These are phyloP conservation scores for Indicator indicator DNA, from an alignment of 2,113 vertebrate species.

Conservation along the genomic window DNA sequence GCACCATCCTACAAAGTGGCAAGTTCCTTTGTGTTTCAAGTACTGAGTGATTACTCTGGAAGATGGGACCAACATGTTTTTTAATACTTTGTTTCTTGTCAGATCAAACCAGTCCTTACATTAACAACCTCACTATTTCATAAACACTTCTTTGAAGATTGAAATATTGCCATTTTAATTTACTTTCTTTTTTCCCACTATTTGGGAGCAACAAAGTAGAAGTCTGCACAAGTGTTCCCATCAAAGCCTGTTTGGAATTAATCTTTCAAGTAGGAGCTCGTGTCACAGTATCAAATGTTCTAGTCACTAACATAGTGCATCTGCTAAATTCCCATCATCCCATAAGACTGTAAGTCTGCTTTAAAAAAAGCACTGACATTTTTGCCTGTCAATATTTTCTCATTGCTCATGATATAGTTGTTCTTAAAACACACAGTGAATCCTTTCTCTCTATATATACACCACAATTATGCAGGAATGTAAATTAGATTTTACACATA, in stretches of 20 bases:
- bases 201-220: neutral
- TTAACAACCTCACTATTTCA: neutral
- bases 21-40: neutral
- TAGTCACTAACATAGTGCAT: slow-evolving; percentile 5
- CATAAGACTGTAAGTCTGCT: neutral
- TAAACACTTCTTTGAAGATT: neutral
- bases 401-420: slow-evolving; percentile 52
- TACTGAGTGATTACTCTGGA: neutral
- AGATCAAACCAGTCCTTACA: neutral
- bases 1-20: neutral
- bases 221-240: neutral
- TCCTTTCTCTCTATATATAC: slow-evolving; percentile 15
- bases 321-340: slow-evolving; percentile 34
- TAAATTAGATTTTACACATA: slow-evolving; percentile 38
- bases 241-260: neutral
- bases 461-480: slow-evolving; percentile 36
- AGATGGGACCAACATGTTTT: neutral
- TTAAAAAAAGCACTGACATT: slow-evolving; percentile 66
- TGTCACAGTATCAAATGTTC: slow-evolving; percentile 44
- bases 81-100: neutral
- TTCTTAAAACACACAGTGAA: slow-evolving; percentile 32
- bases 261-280: slow-evolving; percentile 21
- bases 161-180: neutral
- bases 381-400: slow-evolving; percentile 60
- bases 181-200: neutral